Evolutionary conservation across 2,888 invertebrate species (phyloP).

Genomic region (Polylopha cassiicola): DNA sequence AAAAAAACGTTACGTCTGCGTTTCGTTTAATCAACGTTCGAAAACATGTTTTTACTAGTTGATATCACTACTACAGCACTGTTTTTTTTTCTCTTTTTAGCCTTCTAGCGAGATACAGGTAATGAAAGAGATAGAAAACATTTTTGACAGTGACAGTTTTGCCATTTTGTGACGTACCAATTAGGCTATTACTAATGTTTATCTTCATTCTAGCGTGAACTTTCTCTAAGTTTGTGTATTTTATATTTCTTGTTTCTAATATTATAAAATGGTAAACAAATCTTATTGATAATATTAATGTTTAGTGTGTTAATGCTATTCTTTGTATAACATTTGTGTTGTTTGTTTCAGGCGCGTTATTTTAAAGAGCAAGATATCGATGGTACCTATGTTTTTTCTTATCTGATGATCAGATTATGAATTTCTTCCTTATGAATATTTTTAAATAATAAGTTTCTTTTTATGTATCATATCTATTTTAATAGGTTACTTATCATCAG

Average conservation of each 20-base stretch:
- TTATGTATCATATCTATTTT: no score
- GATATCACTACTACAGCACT: slow-evolving; percentile 9
- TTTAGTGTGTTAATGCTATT: not conserved
- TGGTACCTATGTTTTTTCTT: slow-evolving; percentile 77
- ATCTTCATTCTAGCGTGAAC: slow-evolving; percentile 6
- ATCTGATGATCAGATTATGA: slow-evolving; percentile 3
- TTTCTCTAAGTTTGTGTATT: slow-evolving; percentile 6
- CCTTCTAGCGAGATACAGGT: accelerated
- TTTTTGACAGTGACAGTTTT: not conserved
- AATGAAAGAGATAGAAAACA: not conserved
- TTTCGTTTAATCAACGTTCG: slow-evolving; percentile 15
- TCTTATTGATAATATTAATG: not conserved
- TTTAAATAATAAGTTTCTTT: no score
- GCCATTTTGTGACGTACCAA: slow-evolving; percentile 9
- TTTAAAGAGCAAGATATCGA: slow-evolving; percentile 97
- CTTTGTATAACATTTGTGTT: slow-evolving; percentile 9
- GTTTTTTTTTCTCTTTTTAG: slow-evolving; percentile 7
- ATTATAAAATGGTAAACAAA: slow-evolving; percentile 10
- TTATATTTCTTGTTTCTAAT: slow-evolving; percentile 1
- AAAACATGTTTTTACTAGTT: not conserved
- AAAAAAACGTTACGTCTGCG: slow-evolving; percentile 4
- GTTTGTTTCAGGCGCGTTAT: slow-evolving; percentile 87
- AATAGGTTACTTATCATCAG: no score
- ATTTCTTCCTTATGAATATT: slow-evolving; percentile 1
- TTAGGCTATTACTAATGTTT: not conserved